Evolutionary conservation across 2,888 invertebrate genomes (phyloP), one percentile per base, ranked within the genome.

Genomic region (Megamerina dolium): DNA sequence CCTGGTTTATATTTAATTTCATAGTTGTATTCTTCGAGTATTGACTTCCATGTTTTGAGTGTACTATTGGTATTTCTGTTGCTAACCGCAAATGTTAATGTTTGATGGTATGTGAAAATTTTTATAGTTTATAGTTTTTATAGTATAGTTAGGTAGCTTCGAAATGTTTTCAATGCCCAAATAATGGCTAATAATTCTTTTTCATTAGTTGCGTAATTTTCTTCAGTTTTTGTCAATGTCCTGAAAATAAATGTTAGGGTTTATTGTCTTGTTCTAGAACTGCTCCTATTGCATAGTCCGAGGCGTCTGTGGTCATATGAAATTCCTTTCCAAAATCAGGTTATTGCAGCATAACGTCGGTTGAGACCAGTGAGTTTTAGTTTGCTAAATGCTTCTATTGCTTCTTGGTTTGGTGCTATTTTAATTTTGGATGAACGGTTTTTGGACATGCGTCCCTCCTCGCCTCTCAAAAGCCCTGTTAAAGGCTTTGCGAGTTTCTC

Each of bases 401-500:
- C 14, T n/a, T 14, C 8, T 31, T 23, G 8, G 10, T 23, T 23
- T 8, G 10, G 10, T 8, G 23, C 10, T 23, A 23, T 23, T 23
- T 23, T 6, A 8, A 8, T 23, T 23, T 23, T 23, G 6, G 8
- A 6, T 23, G 23, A 23, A 8, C 10, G 8, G 6, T 23, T 23
- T 23, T 23, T 23, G 23, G 23, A 23, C 23, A 23, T 23, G 6
- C 30, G 41, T n/a, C 41, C 41, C n/a, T 23, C 36, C 18, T 42
- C 36, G 21, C 37, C 42, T 36, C 31, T 42, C 26, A 35, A 41
- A 36, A 43, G 41, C 5, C 17, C 18, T 29, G 47, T 43, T 9
- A 47, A 34, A 21, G 39, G 45, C 36, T 48, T 45, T 13, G 45
- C 45, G 3, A 43, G 8, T 20, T 43, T 37, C 3, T 42, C 36